Evolutionary conservation across 1,140 invertebrate species (phyloP).

Genomic region (Ceratina japonica): DNA sequence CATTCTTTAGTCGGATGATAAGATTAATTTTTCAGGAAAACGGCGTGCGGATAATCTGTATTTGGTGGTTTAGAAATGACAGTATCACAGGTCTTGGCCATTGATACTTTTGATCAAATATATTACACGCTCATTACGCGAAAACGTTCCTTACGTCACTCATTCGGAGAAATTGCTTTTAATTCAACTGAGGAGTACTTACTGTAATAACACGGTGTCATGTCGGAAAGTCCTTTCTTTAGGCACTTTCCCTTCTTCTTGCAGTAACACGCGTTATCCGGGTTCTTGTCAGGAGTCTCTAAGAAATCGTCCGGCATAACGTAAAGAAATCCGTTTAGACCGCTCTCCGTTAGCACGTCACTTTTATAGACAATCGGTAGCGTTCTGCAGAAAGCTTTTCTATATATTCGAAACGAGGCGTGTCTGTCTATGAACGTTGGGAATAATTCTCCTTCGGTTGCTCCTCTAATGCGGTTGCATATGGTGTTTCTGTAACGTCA

Average conservation of each 20-base stretch:
- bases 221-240: constrained; percentile 82
- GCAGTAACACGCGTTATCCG: constrained; percentile 84
- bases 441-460: constrained; percentile 82
- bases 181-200: constrained; percentile 68
- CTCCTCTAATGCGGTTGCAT: constrained; percentile 82
- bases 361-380: constrained; percentile 80
- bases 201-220: constrained; percentile 88
- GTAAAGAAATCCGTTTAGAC: constrained; percentile 77
- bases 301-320: constrained; percentile 80
- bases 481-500: constrained; percentile 73
- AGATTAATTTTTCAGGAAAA: not conserved
- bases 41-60: not conserved
- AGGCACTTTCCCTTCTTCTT: constrained; percentile 78
- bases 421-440: constrained; percentile 80
- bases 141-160: not conserved
- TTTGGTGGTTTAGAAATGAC: too few relatives aligned
- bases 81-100: too few relatives aligned
- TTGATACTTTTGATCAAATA: too few relatives aligned
- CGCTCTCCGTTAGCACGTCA: constrained; percentile 62
- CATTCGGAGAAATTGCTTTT: not conserved
- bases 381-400: constrained; percentile 85
- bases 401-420: constrained; percentile 81
- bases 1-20: not conserved
- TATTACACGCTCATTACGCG: not conserved
- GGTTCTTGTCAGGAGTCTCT: constrained; percentile 79